These are phyloP conservation scores for Pantherophis alleghaniensis DNA, from an alignment of 2,797 vertebrate genomes.

Conservation along the genomic window DNA sequence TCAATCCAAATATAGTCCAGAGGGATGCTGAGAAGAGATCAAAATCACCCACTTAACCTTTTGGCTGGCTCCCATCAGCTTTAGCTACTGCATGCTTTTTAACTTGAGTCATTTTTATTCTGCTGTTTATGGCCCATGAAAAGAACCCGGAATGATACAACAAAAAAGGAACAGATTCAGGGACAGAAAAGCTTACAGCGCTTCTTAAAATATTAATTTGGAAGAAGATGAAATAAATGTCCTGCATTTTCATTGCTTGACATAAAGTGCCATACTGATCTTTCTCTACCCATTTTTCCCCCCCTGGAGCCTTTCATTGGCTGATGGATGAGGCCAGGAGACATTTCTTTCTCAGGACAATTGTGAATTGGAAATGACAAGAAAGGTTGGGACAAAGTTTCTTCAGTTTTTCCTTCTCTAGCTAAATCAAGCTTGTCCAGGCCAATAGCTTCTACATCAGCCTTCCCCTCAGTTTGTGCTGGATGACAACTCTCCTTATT, in stretches of 20 bases:
- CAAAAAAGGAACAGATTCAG: neutral
- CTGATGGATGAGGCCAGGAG: neutral
- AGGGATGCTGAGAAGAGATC: neutral
- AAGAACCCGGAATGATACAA: neutral
- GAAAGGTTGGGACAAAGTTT: neutral
- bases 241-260: neutral
- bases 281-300: neutral
- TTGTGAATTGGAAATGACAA: neutral
- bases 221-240: neutral
- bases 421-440: neutral
- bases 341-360: neutral
- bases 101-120: neutral
- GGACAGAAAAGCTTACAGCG: neutral
- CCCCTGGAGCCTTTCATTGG: neutral
- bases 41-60: neutral
- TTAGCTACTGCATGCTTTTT: neutral
- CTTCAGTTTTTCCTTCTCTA: neutral
- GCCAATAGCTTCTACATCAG: neutral
- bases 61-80: neutral
- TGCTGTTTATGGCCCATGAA: neutral
- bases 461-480: neutral
- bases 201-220: neutral
- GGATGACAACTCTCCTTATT: neutral
- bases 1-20: neutral
- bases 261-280: neutral